Evolutionary conservation across 2,113 vertebrate genomes (phyloP), one percentile per base, ranked within the genome.

Genomic region (Oreocharis arfaki): DNA sequence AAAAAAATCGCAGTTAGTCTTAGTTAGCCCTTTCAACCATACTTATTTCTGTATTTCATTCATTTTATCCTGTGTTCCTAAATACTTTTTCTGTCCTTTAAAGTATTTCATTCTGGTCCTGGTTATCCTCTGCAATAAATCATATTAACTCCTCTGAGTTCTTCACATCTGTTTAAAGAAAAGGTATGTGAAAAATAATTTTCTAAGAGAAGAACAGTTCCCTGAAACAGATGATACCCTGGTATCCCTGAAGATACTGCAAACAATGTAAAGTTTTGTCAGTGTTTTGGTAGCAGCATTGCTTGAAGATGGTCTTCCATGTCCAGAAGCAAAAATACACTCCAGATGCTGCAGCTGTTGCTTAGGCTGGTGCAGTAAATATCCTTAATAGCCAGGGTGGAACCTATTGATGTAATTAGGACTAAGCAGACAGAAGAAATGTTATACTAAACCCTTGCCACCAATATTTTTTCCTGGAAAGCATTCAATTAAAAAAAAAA

Each of bases 381-480:
- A 87, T 92, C 77, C 37, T 96, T 95, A 95, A 84, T 42, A 97
- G 90, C 18, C 70, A 70, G 46, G 22, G 49, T 65, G 57, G 65
- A 63, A 93, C 47, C 35, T 95, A 67, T 73, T 92, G 94, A 95
- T 88, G 74, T 86, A 95, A 96, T 92, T 85, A 80, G 63, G 50
- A 89, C 70, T 76, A 91, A 92, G 71, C 23, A 96, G 61, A 89
- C 87, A 92, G 74, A 95, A 76, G 64, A 97, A 97, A 94, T 82
- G 49, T 87, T 94, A 64, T 47, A 93, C 83, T 93, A 96, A 76
- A 53, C 52, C 67, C 53, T 85, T 75, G 64, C 39, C 75, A 95
- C 39, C 53, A 95, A 22, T 52, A 87, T 75, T 2, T 63, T 75
- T 90, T 95, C 89, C 89, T 94, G 65, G 56, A 91, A 89, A 81